These are phyloP conservation scores for Agelas oroides DNA, from an alignment of 37 sponge, comb jelly and placozoan genomes.

Conservation along the genomic window DNA sequence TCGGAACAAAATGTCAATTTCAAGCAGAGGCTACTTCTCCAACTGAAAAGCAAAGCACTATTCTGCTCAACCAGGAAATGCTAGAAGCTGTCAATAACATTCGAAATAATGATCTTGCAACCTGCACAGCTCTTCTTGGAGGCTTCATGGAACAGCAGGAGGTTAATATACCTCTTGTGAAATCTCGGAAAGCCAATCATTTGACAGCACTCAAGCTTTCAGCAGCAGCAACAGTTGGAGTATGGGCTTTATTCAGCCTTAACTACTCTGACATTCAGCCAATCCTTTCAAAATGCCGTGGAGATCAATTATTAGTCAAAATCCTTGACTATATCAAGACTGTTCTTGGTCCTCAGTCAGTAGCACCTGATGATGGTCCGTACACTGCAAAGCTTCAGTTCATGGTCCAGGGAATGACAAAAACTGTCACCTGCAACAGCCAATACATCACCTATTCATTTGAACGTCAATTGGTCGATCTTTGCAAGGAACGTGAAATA, in stretches of 20 bases:
- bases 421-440: slow-evolving; percentile 54
- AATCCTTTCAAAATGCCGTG: slow-evolving; percentile 4
- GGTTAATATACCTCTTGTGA: slow-evolving; percentile 39
- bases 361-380: slow-evolving; percentile 2
- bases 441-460: slow-evolving; percentile 58
- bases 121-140: slow-evolving; percentile 45
- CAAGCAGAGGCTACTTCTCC: too few species aligned
- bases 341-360: not conserved
- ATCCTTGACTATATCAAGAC: slow-evolving; percentile 22
- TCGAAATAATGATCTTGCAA: not conserved
- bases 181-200: slow-evolving; percentile 18
- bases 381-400: slow-evolving; percentile 58
- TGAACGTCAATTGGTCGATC: slow-evolving; percentile 55
- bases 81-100: slow-evolving; percentile 16
- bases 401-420: slow-evolving; percentile 38
- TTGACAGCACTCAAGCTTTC: slow-evolving; percentile 8
- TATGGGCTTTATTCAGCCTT: slow-evolving; percentile 57
- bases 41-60: too few species aligned
- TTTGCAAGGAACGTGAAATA: slow-evolving; percentile 21
- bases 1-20: not conserved
- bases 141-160: slow-evolving; percentile 60
- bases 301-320: slow-evolving; percentile 27
- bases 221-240: slow-evolving; percentile 37
- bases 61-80: slow-evolving; percentile 24
- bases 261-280: slow-evolving; percentile 23